Evolutionary conservation across 2,888 invertebrate genomes (phyloP), one percentile per base, ranked within the genome.

Genomic region (Oxyteleia sp.): DNA sequence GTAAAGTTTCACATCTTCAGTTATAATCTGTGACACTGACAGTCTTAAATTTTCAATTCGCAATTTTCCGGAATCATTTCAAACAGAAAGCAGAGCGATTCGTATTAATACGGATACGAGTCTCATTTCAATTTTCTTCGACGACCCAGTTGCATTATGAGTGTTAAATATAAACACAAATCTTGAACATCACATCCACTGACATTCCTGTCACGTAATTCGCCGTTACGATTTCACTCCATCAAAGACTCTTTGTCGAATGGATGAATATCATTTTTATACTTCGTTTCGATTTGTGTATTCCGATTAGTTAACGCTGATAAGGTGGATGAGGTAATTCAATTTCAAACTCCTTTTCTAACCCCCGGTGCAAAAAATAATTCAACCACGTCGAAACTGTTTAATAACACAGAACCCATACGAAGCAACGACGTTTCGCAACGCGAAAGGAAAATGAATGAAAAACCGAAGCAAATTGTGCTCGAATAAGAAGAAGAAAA

Each of bases 191-290:
- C 53, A 38, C 59, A 38, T 49, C 43, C 59, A 26, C 43, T 45
- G 69, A 51, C 74, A 81, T 85, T 85, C 83, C 61, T 23, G 55
- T 74, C 81, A 78, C 85, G 85, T 81, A 85, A 85, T 81, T 76
- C 66, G 69, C 68, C 76, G 82, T 85, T 69, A 76, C 74, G 72
- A 85, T 85, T 85, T 85, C 85, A 78, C 82, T 68, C 43, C 35
- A 76, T 76, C 76, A 76, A 82, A 64, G 64, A 32, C 74, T 75
- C 81, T 82, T 75, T 82, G 64, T 81, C 26, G 64, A 43, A 38
- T 20, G 16, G 26, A 51, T 51, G 63, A 61, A 49, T 68, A 53
- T 61, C 59, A 59, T 43, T 51, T 59, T 61, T 51, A 29, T 49
- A 18, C 13, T 15, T 20, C 43, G 15, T 4, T 53, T 41, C 23